Evolutionary conservation across 2,888 invertebrate species (phyloP), one percentile per base, ranked within the genome.

Genomic region (Rhingia rostrata): DNA sequence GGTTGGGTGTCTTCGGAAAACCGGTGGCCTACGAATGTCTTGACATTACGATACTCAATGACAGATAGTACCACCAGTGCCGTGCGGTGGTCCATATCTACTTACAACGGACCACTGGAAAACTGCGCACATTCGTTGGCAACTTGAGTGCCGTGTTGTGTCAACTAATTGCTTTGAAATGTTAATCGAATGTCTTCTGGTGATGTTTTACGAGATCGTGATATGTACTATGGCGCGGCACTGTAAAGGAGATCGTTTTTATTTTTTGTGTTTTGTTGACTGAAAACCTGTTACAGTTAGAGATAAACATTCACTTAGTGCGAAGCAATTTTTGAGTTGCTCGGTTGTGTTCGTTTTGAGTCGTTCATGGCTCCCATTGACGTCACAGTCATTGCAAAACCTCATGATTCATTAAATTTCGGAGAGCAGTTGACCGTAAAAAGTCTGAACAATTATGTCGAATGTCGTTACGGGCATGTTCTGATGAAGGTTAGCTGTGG

Each of bases 361-460:
- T 67, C 63, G 74, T 73, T 87, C 87, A 87, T 86, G 87, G 87
- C 79, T 87, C 74, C 69, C 45, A 87, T 87, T 87, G 87, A 87
- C 87, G 87, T 87, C 87, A 87, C 67, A 61, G 51, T 37, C 45
- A 64, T 73, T 64, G 22, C 41, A 51, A 60, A 58, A 49, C 49
- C 47, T 51, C 33, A 49, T 69, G 30, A 69, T 58, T 69, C 69
- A 69, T 58, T 49, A 49, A 9, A 58, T 54, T 67, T 67, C 35
- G 54, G 45, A 67, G 54, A 43, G 54, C 22, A 54, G 67, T 67
- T 67, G 67, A 67, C 35, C 54, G 54, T 67, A 54, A 67, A 67
- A 45, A 54, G 67, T 35, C 54, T 9, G 39, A 66, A 41, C 12
- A 66, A 66, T 66, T 41, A 66, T 66, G 41, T 66, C 41, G 37